Evolutionary conservation across 2,113 vertebrate genomes (phyloP).

Genomic region (Myodes glareolus): DNA sequence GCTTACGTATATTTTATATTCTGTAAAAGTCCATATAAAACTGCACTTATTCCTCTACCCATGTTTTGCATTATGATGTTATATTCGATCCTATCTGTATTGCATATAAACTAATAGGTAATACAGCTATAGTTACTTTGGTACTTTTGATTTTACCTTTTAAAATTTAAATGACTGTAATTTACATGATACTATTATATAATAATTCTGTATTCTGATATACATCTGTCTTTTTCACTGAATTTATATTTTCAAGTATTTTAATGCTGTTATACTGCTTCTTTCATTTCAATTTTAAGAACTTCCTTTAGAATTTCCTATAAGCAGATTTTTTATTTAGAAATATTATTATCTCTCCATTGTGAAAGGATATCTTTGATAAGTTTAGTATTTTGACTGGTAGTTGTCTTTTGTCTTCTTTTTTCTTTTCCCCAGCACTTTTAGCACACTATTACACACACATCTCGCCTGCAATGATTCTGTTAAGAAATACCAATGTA

Average conservation of each 20-base stretch:
- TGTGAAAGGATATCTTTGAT: background rate
- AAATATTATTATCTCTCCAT: background rate
- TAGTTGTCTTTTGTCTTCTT: background rate
- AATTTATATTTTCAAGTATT: background rate
- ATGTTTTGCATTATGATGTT: background rate
- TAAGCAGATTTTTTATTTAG: background rate
- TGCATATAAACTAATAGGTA: background rate
- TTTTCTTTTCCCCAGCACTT: background rate
- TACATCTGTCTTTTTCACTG: background rate
- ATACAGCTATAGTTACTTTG: background rate
- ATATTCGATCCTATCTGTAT: background rate
- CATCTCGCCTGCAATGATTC: background rate
- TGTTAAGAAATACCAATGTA: background rate
- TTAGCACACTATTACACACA: background rate
- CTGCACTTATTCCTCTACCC: background rate
- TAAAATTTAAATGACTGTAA: background rate
- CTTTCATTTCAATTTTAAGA: background rate
- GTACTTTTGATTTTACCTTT: background rate
- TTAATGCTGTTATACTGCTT: background rate
- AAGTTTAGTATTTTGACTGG: background rate
- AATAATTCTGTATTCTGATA: background rate
- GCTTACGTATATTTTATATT: background rate
- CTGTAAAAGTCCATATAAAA: background rate
- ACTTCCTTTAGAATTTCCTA: background rate
- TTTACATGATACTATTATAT: background rate